Evolutionary conservation across 2,888 invertebrate genomes (phyloP), one percentile per base, ranked within the genome.

Genomic region (Fragum sueziense): DNA sequence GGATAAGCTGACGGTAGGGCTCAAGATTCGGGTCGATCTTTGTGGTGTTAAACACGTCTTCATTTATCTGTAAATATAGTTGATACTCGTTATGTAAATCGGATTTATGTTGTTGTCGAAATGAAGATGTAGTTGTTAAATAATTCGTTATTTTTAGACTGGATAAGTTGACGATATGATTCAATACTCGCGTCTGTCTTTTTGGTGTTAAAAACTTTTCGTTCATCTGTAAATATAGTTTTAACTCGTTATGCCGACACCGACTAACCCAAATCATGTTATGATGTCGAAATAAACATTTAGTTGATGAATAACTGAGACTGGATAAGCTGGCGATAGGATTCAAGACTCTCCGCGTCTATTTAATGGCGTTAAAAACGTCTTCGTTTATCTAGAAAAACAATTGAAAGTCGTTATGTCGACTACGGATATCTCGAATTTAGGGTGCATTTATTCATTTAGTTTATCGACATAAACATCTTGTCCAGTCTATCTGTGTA

Each of bases 221-320:
- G 34, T 75, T 73, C 1, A 86, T 77, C 85, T 84, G 73, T 29
- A 70, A 54, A 57, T 59, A n/a, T n/a, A n/a, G n/a, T n/a, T n/a
- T n/a, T n/a, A n/a, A n/a, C n/a, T n/a, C n/a, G n/a, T n/a, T n/a
- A n/a, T n/a, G n/a, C n/a, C n/a, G n/a, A n/a, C n/a, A n/a, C n/a
- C n/a, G n/a, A n/a, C n/a, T n/a, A n/a, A n/a, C n/a, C n/a, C n/a
- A n/a, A n/a, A n/a, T n/a, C n/a, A n/a, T n/a, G n/a, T n/a, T n/a
- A n/a, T n/a, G n/a, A n/a, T n/a, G n/a, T n/a, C n/a, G n/a, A n/a
- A n/a, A n/a, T n/a, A n/a, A n/a, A n/a, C n/a, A n/a, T n/a, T n/a
- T n/a, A 90, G 74, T 84, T 80, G 29, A 90, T 85, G 31, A 70
- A 70, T n/a, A 88, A 73, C 2, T 54, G 27, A 20, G 52, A n/a